Evolutionary conservation across 1,140 invertebrate genomes (phyloP).

Genomic region (Drosophila bocki): DNA sequence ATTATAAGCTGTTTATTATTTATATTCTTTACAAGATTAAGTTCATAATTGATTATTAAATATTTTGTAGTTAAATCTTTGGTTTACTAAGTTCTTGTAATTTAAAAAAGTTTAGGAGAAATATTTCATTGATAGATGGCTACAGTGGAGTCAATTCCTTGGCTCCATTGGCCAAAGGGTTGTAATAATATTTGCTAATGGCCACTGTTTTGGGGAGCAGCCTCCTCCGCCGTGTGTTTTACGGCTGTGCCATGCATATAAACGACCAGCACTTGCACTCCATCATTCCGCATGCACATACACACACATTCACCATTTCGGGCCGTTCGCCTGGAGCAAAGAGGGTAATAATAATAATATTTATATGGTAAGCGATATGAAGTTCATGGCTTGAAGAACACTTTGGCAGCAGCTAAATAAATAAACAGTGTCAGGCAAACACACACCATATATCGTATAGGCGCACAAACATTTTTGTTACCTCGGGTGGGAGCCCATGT

Average conservation of each 20-base stretch:
- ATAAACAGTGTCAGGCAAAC: constrained; percentile 60
- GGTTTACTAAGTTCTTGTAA: neutral
- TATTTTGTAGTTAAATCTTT: no score
- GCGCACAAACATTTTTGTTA: constrained; percentile 17
- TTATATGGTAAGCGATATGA: constrained; percentile 79
- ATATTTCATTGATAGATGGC: neutral
- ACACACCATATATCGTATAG: constrained; percentile 5
- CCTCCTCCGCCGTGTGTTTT: constrained; percentile 36
- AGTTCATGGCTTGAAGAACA: constrained; percentile 62
- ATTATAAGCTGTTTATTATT: neutral
- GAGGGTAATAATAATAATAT: constrained; percentile 79
- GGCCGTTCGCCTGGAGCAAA: constrained; percentile 13
- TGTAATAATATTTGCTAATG: constrained; percentile 75
- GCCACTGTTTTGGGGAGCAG: constrained; percentile 42
- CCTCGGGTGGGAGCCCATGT: constrained; percentile 46
- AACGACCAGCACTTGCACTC: constrained; percentile 65
- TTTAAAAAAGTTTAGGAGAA: neutral
- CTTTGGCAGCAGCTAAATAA: constrained; percentile 72
- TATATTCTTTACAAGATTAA: no score
- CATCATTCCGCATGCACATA: constrained; percentile 54
- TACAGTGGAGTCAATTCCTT: neutral
- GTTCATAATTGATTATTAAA: neutral
- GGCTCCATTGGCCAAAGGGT: constrained; percentile 23
- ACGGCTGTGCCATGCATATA: constrained; percentile 44
- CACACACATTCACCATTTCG: constrained; percentile 31